Percentiles rank a stretch among this genome's conserved stretches.
phyloP scores from a whole-genome alignment of 2,888 invertebrate species.

The Phengaris alcon region DNA sequence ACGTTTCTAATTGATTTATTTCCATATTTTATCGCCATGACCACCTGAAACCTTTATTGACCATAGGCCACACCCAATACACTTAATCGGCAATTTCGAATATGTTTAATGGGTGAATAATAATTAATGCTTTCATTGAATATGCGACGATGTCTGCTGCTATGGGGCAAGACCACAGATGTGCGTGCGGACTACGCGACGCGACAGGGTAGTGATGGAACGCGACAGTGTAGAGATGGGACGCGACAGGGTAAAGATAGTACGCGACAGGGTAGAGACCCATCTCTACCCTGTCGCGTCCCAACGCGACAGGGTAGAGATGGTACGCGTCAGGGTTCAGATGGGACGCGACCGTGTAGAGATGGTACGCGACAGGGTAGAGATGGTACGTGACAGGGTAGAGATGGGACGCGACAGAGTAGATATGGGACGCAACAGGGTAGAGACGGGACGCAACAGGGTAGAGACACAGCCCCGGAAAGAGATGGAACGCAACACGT shows the following conservation, averaged over 20 bases:
- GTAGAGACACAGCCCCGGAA: neutral
- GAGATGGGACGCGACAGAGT: neutral
- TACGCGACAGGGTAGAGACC: neutral
- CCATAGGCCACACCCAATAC: slow-evolving; percentile 12
- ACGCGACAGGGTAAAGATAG: neutral
- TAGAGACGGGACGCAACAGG: neutral
- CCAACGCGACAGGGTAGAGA: neutral
- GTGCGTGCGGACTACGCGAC: slow-evolving; percentile 8
- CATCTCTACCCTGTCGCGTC: too few species aligned
- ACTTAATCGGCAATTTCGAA: slow-evolving; percentile 19
- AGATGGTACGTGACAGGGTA: neutral
- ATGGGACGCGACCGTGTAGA: neutral
- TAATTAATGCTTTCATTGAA: slow-evolving; percentile 24
- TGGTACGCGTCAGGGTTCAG: neutral
- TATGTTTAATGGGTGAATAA: slow-evolving; percentile 25
- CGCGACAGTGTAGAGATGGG: neutral
- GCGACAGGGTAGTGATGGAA: neutral
- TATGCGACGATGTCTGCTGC: slow-evolving; percentile 28
- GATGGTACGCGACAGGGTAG: neutral
- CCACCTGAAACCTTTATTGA: slow-evolving; percentile 4
- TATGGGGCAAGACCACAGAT: slow-evolving; percentile 35
- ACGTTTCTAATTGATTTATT: neutral
- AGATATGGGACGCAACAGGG: too few species aligned
- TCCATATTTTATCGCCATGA: neutral
- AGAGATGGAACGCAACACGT: neutral